Evolutionary conservation across 2,888 invertebrate genomes (phyloP).

Genomic region (Epirrhoe tristata): DNA sequence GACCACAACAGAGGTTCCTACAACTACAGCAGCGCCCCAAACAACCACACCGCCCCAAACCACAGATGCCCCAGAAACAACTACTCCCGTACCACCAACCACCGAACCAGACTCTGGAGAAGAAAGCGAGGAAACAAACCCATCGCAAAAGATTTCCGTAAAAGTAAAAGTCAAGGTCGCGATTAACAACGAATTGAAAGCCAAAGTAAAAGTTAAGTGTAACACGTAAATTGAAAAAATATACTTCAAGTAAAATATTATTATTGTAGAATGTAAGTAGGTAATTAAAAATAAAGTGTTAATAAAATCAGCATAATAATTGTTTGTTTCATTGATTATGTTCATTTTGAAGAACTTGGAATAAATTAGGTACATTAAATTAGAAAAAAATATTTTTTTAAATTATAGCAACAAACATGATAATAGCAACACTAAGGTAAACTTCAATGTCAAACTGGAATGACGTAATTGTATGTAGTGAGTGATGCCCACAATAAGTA

Average conservation of each 20-base stretch:
- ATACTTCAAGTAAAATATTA: too few relatives aligned
- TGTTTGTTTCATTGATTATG: too few relatives aligned
- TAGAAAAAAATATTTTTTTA: too few relatives aligned
- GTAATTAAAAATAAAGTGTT: background rate
- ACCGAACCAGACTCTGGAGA: constrained; percentile 45
- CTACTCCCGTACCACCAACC: background rate
- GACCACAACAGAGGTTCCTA: constrained; percentile 7
- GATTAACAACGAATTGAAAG: constrained; percentile 61
- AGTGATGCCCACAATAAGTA: constrained; percentile 12
- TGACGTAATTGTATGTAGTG: constrained; percentile 28
- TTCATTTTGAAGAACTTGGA: too few relatives aligned
- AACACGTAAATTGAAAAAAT: background rate
- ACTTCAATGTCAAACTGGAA: constrained; percentile 25
- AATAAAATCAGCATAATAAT: background rate
- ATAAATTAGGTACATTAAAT: too few relatives aligned
- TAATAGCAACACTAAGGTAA: constrained; percentile 6
- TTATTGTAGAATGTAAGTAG: background rate
- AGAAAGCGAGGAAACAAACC: constrained; percentile 56
- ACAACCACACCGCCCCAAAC: constrained; percentile 28
- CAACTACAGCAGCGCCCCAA: constrained; percentile 2
- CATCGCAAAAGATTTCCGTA: constrained; percentile 70
- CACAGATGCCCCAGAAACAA: constrained; percentile 11
- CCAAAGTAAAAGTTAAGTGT: constrained; percentile 46
- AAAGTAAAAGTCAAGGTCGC: constrained; percentile 74
- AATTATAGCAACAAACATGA: background rate